Base-by-base conservation (phyloP, 1,140 invertebrate genomes). In the Hylaeus anthracinus region DNA sequence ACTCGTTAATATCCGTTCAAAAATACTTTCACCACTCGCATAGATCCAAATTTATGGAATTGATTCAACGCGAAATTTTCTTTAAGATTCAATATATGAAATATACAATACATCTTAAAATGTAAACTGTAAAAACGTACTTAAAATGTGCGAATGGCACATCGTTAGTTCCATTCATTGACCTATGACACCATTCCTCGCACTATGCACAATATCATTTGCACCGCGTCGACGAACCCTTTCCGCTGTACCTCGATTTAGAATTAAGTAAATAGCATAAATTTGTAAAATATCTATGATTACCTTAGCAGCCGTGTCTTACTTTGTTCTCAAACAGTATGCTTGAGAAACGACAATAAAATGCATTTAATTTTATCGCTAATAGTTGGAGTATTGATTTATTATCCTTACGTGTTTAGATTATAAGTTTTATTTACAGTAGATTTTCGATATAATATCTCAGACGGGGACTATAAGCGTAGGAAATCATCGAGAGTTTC, bases 271-370 rank as follows among this genome's bases (percentile, higher is more conserved):
- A 56, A 55, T 84, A 79, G 64, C 55, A 74, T 75, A 84, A 81
- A 82, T 87, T 85, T 85, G 77, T 90, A 89, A 86, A 61, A 85
- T 83, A 89, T 14, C 69, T 58, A 77, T 43, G 48, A 39, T 66
- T 76, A 79, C 26, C 45, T 58, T 84, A 86, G 65, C 55, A 72
- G 77, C 78, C 79, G 55, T 70, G 55, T 79, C 64, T 88, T 86
- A 84, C 43, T 84, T 86, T 88, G 81, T 88, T 88, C 80, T 86
- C 80, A 82, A 87, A 89, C 66, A 53, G 60, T 86, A 79, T 82
- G 86, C 82, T 91, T 88, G 82, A 78, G 74, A 87, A 86, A 76
- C 79, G 89, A 90, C 89, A 91, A 91, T 91, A 91, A 91, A 91
- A 72, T 90, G 84, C 88, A 88, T 90, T 90, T 89, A 87, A 85